Percentiles rank a stretch among this genome's conserved stretches.
phyloP scores from a whole-genome alignment of 1,140 invertebrate genomes.

The Maconellicoccus hirsutus region DNA sequence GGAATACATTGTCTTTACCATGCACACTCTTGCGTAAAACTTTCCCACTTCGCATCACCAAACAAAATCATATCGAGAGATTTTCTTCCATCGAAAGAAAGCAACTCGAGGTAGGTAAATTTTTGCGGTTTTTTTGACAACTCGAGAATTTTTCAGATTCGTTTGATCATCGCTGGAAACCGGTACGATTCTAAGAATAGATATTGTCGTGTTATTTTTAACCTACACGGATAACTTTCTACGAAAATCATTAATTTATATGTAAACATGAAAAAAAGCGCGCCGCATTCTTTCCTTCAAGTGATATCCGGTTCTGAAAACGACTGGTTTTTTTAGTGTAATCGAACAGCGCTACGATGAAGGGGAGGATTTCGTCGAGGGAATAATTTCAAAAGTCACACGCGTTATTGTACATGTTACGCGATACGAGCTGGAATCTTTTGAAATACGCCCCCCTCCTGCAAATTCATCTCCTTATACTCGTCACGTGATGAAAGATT shows the following conservation, averaged over 20 bases:
- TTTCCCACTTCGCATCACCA: too few species aligned
- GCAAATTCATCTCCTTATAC: neutral
- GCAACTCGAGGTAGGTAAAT: too few species aligned
- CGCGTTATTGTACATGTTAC: neutral
- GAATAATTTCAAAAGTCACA: neutral
- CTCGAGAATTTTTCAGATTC: too few species aligned
- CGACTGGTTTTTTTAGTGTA: neutral
- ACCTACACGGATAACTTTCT: neutral
- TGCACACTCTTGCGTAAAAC: too few species aligned
- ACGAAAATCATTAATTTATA: neutral
- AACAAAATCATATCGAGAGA: too few species aligned
- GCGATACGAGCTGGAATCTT: too few species aligned
- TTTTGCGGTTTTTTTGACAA: too few species aligned
- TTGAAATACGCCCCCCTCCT: slow-evolving; percentile 1
- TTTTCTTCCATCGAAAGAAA: too few species aligned
- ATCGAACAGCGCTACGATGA: too few species aligned
- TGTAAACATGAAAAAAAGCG: neutral
- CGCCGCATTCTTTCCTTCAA: neutral
- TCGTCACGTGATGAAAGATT: neutral
- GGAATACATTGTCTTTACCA: too few species aligned
- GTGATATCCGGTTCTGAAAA: slow-evolving; percentile 3
- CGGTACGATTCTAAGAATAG: neutral
- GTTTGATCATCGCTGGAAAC: too few species aligned
- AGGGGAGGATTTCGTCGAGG: neutral
- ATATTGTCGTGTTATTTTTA: neutral